phyloP scores from a whole-genome alignment of 2,888 invertebrate genomes.

The Latheticus oryzae region DNA sequence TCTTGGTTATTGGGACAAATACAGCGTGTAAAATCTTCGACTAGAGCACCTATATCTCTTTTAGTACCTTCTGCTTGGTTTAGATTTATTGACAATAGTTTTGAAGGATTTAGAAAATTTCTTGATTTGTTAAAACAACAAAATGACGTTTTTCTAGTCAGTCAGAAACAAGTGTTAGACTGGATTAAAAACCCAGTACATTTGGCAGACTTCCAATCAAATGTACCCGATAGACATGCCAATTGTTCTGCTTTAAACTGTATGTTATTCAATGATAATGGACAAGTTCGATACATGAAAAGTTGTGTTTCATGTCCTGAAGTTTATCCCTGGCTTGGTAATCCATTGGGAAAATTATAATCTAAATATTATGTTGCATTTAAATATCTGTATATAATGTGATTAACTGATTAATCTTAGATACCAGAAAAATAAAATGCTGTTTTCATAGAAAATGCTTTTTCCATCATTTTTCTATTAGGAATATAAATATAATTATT shows the following conservation, averaged over 20 bases:
- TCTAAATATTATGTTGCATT: too few relatives aligned
- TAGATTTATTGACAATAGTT: constrained; percentile 53
- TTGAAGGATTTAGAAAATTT: constrained; percentile 58
- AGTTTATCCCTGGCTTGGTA: constrained; percentile 65
- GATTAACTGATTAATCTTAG: too few relatives aligned
- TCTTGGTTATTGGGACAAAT: constrained; percentile 66
- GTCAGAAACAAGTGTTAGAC: too few relatives aligned
- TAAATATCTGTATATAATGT: too few relatives aligned
- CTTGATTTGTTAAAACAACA: constrained; percentile 57
- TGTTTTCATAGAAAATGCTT: too few relatives aligned
- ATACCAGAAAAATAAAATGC: too few relatives aligned
- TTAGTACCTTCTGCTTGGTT: constrained; percentile 65
- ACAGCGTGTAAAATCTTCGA: constrained; percentile 57
- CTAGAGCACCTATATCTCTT: constrained; percentile 23
- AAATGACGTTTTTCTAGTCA: constrained; percentile 65
- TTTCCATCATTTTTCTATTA: too few relatives aligned
- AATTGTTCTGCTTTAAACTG: constrained; percentile 54
- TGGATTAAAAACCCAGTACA: constrained; percentile 65
- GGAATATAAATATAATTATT: too few relatives aligned
- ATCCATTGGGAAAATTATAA: constrained; percentile 60
- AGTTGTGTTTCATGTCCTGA: constrained; percentile 64
- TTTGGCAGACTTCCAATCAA: constrained; percentile 49
- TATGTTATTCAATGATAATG: constrained; percentile 46
- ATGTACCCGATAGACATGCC: constrained; percentile 35
- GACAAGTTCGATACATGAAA: constrained; percentile 60